These are phyloP conservation scores for Cordilura impudica DNA, from an alignment of 2,888 invertebrate genomes.

Conservation along the genomic window DNA sequence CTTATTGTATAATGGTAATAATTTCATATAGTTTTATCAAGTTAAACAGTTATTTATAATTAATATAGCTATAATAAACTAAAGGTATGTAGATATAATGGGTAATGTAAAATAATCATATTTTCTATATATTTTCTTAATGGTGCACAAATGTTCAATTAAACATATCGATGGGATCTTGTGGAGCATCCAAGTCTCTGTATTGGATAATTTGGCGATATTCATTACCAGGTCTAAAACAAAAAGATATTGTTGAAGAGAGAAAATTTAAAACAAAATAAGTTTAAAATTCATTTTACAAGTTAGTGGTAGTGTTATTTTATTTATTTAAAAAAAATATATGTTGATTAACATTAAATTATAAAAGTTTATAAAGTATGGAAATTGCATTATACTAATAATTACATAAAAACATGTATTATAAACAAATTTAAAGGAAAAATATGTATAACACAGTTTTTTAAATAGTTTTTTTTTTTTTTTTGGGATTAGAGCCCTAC, in stretches of 20 bases:
- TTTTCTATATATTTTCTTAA: neutral
- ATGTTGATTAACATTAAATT: neutral
- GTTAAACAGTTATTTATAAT: neutral
- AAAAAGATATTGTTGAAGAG: slow-evolving; percentile 63
- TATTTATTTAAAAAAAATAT: neutral
- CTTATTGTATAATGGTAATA: neutral
- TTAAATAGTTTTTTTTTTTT: slow-evolving; percentile 32
- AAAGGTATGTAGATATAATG: neutral
- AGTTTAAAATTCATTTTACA: neutral
- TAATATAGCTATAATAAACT: neutral
- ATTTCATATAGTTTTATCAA: slow-evolving; percentile 2
- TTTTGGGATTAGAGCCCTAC: slow-evolving; percentile 4
- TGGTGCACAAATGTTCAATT: slow-evolving; percentile 58
- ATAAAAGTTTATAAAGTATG: neutral
- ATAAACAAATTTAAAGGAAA: slow-evolving; percentile 46
- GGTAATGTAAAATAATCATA: neutral
- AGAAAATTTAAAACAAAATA: neutral
- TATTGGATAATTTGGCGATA: slow-evolving; percentile 94
- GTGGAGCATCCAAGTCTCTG: slow-evolving; percentile 94
- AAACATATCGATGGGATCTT: slow-evolving; percentile 92
- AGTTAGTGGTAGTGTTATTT: neutral
- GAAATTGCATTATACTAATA: neutral
- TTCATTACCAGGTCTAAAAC: slow-evolving; percentile 87
- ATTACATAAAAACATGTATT: slow-evolving; percentile 6
- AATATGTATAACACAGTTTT: neutral